Percentiles rank a stretch among this genome's conserved stretches.
Conservation (phyloP, 2,113 vertebrate genomes). For the Oryzias celebensis region DNA sequence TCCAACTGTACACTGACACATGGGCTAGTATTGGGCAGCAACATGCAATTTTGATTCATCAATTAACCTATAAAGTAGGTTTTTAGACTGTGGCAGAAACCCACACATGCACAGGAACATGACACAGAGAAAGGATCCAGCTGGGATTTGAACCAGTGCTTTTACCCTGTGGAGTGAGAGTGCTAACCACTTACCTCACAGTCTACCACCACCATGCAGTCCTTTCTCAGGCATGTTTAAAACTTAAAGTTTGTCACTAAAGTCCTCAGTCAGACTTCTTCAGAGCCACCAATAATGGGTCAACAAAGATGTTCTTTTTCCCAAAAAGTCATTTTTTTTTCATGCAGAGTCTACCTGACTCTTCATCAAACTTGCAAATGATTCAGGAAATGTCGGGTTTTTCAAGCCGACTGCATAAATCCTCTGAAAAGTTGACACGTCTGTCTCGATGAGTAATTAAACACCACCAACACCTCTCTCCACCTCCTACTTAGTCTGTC, state of each 20-base stretch:
- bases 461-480: neutral
- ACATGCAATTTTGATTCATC: too few relatives aligned
- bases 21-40: too few relatives aligned
- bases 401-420: slow-evolving; percentile 1
- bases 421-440: slow-evolving; percentile 1
- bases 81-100: too few relatives aligned
- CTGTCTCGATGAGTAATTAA: slow-evolving; percentile 5
- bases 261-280: slow-evolving; percentile 5
- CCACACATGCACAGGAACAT: too few relatives aligned
- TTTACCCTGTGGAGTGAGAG: too few relatives aligned
- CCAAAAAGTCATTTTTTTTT: slow-evolving; percentile 15
- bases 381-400: slow-evolving; percentile 2
- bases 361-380: neutral
- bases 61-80: too few relatives aligned
- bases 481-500: neutral
- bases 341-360: neutral
- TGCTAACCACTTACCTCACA: too few relatives aligned
- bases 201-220: too few relatives aligned
- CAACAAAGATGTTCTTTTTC: neutral
- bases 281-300: slow-evolving; percentile 5
- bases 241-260: neutral
- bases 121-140: too few relatives aligned
- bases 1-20: too few relatives aligned
- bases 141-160: too few relatives aligned
- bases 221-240: too few relatives aligned